Evolutionary conservation across 2,888 invertebrate species (phyloP).

Genomic region (Incurvaria masculella): DNA sequence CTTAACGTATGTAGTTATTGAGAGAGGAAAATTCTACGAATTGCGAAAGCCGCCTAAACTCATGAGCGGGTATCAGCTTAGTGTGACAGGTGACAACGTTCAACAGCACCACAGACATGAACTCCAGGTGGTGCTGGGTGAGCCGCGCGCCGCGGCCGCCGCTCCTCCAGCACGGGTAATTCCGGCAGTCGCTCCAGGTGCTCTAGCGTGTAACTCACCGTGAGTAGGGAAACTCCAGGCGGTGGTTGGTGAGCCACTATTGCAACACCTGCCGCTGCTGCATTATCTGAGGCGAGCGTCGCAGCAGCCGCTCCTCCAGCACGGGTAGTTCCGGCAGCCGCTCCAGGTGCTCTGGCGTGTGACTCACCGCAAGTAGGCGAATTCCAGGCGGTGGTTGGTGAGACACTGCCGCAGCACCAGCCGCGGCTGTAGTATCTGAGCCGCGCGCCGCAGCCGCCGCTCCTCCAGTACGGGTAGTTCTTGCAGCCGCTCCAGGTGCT

Average conservation of each 20-base stretch:
- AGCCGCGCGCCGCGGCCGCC: conserved; percentile 77
- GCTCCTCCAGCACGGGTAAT: conserved; percentile 80
- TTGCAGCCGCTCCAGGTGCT: conserved; percentile 67
- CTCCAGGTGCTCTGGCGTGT: no score
- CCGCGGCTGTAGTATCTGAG: conserved; percentile 76
- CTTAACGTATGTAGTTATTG: no score
- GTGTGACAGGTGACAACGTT: no score
- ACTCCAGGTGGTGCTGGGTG: no score
- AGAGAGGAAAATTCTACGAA: no score
- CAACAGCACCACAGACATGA: no score
- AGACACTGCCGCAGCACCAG: conserved; percentile 86
- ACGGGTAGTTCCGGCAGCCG: conserved; percentile 70
- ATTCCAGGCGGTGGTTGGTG: conserved; percentile 67
- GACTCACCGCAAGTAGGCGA: conserved; percentile 65
- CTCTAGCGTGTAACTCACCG: conserved; percentile 78
- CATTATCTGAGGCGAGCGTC: conserved; percentile 74
- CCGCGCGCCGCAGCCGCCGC: conserved; percentile 77
- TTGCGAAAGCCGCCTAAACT: no score
- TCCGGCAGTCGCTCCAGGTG: conserved; percentile 71
- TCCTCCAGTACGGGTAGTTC: conserved; percentile 83
- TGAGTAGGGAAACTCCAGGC: conserved; percentile 79
- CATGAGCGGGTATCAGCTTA: no score
- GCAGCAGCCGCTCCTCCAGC: conserved; percentile 78
- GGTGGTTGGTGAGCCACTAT: conserved; percentile 78
- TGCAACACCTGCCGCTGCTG: conserved; percentile 82